Conservation (phyloP, 2,113 vertebrate species). For the Catagonus wagneri region DNA sequence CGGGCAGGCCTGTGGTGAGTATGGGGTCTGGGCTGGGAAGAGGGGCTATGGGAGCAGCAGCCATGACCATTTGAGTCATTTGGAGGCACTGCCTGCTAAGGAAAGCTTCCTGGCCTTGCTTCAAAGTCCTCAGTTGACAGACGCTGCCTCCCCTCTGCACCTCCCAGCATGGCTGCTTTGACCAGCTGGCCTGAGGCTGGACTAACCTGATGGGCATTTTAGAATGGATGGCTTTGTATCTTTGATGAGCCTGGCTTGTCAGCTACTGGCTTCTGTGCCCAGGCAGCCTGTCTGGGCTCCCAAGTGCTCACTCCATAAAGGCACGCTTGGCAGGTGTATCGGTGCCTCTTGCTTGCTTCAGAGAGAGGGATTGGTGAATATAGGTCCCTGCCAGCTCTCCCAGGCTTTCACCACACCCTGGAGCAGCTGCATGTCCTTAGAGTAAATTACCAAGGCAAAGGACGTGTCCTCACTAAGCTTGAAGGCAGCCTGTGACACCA, state of each 20-base stretch:
- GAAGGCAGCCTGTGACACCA: neutral
- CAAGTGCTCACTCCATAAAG: neutral
- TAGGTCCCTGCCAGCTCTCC: neutral
- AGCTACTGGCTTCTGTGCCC: neutral
- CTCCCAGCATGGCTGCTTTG: constrained; percentile 55
- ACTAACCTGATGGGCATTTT: constrained; percentile 47
- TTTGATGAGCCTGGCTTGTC: neutral
- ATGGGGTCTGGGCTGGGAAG: neutral
- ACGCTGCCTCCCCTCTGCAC: neutral
- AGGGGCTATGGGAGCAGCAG: constrained; percentile 49
- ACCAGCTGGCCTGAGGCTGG: constrained; percentile 20
- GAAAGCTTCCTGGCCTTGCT: neutral
- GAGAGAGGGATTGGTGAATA: neutral
- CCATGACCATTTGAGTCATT: neutral
- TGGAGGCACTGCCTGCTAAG: neutral
- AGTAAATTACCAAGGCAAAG: neutral
- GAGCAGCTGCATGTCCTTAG: neutral
- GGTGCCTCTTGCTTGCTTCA: neutral
- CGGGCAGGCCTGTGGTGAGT: constrained; percentile 96
- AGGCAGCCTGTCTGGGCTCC: neutral
- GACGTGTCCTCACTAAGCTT: neutral
- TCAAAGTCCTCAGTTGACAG: constrained; percentile 47
- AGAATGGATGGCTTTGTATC: constrained; percentile 40
- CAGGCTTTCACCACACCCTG: neutral
- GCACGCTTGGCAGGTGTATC: constrained; percentile 28